Evolutionary conservation across 2,113 vertebrate species (phyloP).

Genomic region (Nettapus auritus): DNA sequence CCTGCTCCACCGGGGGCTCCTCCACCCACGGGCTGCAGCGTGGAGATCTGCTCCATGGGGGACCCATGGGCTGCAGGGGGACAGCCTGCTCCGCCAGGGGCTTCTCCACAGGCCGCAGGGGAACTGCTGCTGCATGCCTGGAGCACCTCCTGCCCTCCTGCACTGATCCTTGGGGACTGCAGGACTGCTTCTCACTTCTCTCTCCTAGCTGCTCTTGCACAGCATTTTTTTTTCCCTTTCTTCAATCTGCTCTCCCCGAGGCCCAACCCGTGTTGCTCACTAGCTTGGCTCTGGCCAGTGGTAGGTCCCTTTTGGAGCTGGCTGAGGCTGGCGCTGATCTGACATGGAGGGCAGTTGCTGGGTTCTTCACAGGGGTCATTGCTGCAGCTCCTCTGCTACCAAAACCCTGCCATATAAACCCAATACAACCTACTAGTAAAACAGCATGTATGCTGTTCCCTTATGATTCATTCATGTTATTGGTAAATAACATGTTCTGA

Average conservation of each 20-base stretch:
- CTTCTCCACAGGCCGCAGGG: no score
- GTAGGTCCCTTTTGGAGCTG: neutral
- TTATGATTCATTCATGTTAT: neutral
- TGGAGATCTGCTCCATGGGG: no score
- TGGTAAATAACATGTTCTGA: neutral
- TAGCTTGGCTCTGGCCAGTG: neutral
- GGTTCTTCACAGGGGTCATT: neutral
- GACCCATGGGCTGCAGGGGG: no score
- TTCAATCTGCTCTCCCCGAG: neutral
- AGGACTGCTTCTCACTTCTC: neutral
- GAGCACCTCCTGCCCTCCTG: neutral
- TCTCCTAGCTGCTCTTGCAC: neutral
- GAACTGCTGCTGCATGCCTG: no score
- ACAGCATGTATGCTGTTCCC: neutral
- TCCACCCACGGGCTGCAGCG: no score
- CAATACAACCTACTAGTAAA: neutral
- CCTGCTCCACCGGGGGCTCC: no score
- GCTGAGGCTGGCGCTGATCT: neutral
- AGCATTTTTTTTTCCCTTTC: neutral
- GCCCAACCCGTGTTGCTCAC: neutral
- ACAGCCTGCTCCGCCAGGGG: no score
- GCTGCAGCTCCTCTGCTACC: neutral
- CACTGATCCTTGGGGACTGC: neutral
- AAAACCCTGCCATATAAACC: neutral
- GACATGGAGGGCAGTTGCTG: neutral